Evolutionary conservation across 2,113 vertebrate genomes (phyloP).

Genomic region (Hiodon tergisus): DNA sequence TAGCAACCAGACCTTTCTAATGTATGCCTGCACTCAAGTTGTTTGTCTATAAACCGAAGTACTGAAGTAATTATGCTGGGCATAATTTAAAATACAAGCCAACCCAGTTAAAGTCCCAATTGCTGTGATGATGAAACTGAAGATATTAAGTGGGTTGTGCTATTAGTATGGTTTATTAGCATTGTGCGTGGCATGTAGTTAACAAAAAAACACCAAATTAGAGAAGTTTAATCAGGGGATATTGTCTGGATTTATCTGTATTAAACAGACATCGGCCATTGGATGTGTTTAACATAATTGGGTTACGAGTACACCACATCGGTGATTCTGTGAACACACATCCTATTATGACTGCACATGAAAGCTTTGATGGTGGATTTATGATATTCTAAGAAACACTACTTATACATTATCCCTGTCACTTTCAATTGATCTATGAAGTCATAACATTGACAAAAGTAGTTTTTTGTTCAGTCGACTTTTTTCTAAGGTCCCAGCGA

Average conservation of each 20-base stretch:
- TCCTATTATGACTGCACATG: slow-evolving; percentile 37
- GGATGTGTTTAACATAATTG: slow-evolving; percentile 10
- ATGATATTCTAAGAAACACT: slow-evolving; percentile 41
- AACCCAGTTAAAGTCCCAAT: neutral
- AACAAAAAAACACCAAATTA: slow-evolving; percentile 41
- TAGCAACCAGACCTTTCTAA: slow-evolving; percentile 48
- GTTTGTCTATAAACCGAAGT: neutral
- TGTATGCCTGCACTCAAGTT: slow-evolving; percentile 19
- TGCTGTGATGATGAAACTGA: neutral
- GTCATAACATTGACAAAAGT: slow-evolving; percentile 37
- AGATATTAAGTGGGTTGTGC: neutral
- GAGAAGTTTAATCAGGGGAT: slow-evolving; percentile 34
- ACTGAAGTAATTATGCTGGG: neutral
- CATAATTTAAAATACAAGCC: neutral
- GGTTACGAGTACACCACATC: neutral
- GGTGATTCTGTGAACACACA: slow-evolving; percentile 6
- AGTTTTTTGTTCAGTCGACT: neutral
- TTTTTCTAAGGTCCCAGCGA: neutral
- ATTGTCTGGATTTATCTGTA: slow-evolving; percentile 42
- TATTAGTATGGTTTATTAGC: neutral
- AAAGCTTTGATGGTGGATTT: slow-evolving; percentile 30
- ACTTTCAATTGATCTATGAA: slow-evolving; percentile 40
- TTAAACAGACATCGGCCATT: slow-evolving; percentile 52
- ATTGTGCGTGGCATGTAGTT: slow-evolving; percentile 23
- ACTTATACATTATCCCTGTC: slow-evolving; percentile 38